Conservation (phyloP, 2,113 vertebrate species). For the Tricholaema leucomelas region DNA sequence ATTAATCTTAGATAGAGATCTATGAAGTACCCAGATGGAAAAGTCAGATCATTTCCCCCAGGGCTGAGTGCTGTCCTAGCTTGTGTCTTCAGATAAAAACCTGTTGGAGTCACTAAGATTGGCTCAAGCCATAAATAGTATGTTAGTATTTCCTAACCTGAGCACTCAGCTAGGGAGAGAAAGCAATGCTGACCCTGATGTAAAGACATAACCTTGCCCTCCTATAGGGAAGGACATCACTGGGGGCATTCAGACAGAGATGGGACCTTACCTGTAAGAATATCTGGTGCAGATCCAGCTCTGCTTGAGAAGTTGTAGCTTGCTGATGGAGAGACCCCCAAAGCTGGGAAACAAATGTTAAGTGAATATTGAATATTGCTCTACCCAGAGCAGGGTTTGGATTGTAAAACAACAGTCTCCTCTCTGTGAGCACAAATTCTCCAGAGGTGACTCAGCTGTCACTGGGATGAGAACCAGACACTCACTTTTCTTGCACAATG, state of each 20-base stretch:
- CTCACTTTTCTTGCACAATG: fast-evolving
- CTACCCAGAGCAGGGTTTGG: background rate
- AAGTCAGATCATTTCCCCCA: background rate
- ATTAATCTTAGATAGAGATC: background rate
- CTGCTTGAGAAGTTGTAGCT: background rate
- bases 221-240: background rate
- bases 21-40: background rate
- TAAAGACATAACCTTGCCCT: background rate
- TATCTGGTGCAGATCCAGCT: background rate
- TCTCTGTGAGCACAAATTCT: background rate
- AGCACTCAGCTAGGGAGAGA: background rate
- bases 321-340: background rate
- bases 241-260: background rate
- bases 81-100: background rate
- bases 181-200: background rate
- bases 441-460: background rate
- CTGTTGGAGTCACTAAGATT: background rate
- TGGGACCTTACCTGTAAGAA: background rate
- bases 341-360: background rate
- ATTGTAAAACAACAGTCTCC: background rate
- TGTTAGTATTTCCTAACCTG: background rate
- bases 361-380: background rate
- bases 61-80: background rate
- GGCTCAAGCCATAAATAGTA: background rate
- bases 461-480: background rate